These are phyloP conservation scores for Antitype chi DNA, from an alignment of 2,888 invertebrate species.

Conservation along the genomic window DNA sequence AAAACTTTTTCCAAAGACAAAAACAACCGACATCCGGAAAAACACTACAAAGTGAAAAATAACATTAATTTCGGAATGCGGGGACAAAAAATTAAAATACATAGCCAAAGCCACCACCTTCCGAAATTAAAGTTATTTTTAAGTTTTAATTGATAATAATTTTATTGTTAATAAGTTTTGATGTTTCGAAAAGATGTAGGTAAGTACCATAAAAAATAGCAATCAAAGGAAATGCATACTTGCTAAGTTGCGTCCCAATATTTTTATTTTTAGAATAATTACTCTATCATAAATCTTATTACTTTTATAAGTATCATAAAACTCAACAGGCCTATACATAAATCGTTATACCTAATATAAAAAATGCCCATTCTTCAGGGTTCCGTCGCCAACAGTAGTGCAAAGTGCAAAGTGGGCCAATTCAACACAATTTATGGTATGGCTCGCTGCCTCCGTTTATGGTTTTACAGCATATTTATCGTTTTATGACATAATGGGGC, in stretches of 20 bases:
- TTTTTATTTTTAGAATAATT: slow-evolving; percentile 16
- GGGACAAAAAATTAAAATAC: too few relatives aligned
- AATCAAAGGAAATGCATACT: not conserved
- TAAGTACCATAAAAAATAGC: not conserved
- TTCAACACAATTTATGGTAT: slow-evolving; percentile 85
- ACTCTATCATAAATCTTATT: slow-evolving; percentile 47
- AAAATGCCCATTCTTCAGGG: slow-evolving; percentile 63
- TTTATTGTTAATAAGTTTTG: not conserved
- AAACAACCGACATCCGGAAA: too few relatives aligned
- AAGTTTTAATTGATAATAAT: too few relatives aligned
- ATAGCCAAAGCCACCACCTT: too few relatives aligned
- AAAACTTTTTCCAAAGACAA: too few relatives aligned
- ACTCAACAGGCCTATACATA: slow-evolving; percentile 52
- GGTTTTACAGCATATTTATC: slow-evolving; percentile 90
- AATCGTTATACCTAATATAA: slow-evolving; percentile 58
- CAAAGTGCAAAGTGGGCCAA: slow-evolving; percentile 85
- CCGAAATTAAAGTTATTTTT: too few relatives aligned
- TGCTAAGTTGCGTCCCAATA: not conserved
- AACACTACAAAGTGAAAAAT: too few relatives aligned
- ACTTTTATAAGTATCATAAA: slow-evolving; percentile 61
- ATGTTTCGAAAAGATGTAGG: not conserved
- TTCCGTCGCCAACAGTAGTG: slow-evolving; percentile 71
- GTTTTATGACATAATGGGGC: slow-evolving; percentile 85
- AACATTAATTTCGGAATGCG: too few relatives aligned
- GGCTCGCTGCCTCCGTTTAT: slow-evolving; percentile 86